phyloP scores from a whole-genome alignment of 2,113 vertebrate genomes.

The Apaloderma vittatum region DNA sequence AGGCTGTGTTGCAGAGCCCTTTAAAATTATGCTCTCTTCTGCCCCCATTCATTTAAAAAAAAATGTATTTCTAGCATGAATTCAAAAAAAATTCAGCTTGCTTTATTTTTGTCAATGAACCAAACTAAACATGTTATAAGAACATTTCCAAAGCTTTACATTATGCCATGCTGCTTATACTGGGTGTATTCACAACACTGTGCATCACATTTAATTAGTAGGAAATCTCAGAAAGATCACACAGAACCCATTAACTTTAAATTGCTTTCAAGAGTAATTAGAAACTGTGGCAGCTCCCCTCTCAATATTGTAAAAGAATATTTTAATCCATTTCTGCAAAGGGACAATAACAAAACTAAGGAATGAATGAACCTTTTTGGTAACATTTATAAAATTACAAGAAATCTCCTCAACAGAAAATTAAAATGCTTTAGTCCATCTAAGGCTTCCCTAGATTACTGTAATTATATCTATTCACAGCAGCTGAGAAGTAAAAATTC shows the following conservation, averaged over 20 bases:
- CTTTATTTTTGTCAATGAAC: neutral
- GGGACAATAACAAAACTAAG: neutral
- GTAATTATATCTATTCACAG: neutral
- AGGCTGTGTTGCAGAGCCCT: neutral
- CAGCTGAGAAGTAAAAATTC: neutral
- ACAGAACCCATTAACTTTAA: constrained; percentile 3
- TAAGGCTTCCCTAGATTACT: neutral
- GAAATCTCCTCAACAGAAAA: neutral
- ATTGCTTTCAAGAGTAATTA: constrained; percentile 50
- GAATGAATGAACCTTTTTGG: neutral
- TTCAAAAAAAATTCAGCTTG: neutral
- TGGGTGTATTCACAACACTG: neutral
- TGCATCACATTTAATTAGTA: constrained; percentile 28
- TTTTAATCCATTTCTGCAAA: neutral
- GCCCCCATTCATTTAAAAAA: neutral
- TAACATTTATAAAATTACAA: neutral
- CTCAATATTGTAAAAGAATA: constrained; percentile 28
- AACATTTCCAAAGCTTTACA: neutral
- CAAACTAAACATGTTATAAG: neutral
- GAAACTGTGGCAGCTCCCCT: neutral
- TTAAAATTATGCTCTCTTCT: neutral
- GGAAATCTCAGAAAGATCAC: neutral
- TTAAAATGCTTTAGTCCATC: neutral
- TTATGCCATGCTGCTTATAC: neutral
- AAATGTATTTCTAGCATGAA: neutral